A percentile compares a stretch with the other conserved stretches of the same genome.
phyloP scores from a whole-genome alignment of 2,888 invertebrate genomes.

The Cynaeus angustus region DNA sequence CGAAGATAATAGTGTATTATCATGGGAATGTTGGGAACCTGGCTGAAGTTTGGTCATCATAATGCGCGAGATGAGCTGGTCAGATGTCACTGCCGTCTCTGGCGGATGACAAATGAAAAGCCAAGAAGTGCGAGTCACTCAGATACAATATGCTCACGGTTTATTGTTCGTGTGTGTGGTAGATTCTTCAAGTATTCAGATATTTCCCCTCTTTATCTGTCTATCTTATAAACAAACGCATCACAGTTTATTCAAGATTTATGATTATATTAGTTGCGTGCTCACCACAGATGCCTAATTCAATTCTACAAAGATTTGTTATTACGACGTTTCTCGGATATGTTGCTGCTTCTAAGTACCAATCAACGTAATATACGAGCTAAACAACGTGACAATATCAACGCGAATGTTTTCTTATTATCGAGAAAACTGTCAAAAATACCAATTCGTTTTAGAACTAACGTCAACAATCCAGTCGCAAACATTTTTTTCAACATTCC shows the following conservation, averaged over 20 bases:
- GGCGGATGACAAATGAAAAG: constrained; percentile 70
- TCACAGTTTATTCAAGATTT: constrained; percentile 41
- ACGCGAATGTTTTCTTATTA: no score
- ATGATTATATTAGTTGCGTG: constrained; percentile 32
- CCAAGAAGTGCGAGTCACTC: constrained; percentile 68
- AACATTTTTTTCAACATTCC: no score
- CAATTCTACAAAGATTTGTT: constrained; percentile 6
- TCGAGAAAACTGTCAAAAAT: no score
- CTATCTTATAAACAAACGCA: constrained; percentile 55
- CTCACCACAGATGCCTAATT: constrained; percentile 22
- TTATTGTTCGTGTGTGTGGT: constrained; percentile 63
- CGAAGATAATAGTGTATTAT: constrained; percentile 43
- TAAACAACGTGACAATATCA: no score
- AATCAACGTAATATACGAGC: not conserved
- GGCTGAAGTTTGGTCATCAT: constrained; percentile 51
- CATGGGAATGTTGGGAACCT: constrained; percentile 49
- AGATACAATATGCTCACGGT: constrained; percentile 65
- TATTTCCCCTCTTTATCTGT: constrained; percentile 56
- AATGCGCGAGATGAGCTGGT: constrained; percentile 68
- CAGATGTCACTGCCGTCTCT: constrained; percentile 70
- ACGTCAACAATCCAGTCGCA: no score
- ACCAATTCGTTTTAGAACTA: no score
- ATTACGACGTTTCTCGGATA: not conserved
- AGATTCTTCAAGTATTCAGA: constrained; percentile 57
- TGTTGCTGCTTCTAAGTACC: not conserved